Percentiles rank a stretch among this genome's conserved stretches.
phyloP scores from a whole-genome alignment of 2,888 invertebrate species.

The Drosophila borborema region DNA sequence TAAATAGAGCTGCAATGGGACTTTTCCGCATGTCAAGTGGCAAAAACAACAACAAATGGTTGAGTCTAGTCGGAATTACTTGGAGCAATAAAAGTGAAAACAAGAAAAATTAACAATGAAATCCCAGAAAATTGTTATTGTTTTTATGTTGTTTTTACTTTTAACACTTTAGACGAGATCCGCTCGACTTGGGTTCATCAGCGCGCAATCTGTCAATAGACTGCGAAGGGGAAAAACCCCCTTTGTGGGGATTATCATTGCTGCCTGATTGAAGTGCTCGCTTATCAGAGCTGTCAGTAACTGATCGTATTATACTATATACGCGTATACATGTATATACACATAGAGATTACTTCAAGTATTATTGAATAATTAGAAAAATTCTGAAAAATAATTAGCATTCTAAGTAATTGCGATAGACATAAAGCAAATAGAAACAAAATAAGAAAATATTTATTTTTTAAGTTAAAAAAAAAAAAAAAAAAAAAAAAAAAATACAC shows the following conservation, averaged over 20 bases:
- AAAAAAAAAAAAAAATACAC: too few species aligned
- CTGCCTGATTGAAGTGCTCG: slow-evolving; percentile 21
- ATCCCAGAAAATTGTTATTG: slow-evolving; percentile 41
- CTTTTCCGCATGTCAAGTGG: slow-evolving; percentile 16
- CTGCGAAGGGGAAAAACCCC: slow-evolving; percentile 19
- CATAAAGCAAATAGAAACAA: not conserved
- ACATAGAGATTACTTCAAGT: slow-evolving; percentile 6
- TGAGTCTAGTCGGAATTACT: not conserved
- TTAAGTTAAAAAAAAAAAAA: not conserved
- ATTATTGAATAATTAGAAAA: slow-evolving; percentile 12
- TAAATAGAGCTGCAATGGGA: slow-evolving; percentile 20
- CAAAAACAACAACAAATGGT: slow-evolving; percentile 21
- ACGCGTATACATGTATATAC: not conserved
- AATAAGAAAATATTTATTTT: not conserved
- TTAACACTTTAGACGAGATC: slow-evolving; percentile 1
- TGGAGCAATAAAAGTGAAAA: slow-evolving; percentile 44
- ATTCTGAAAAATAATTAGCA: slow-evolving; percentile 8
- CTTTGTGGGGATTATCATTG: slow-evolving; percentile 19
- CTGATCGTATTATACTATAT: slow-evolving; percentile 4
- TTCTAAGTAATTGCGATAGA: slow-evolving; percentile 1
- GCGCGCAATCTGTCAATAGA: slow-evolving; percentile 18
- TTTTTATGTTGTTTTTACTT: slow-evolving; percentile 10
- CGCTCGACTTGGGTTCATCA: slow-evolving; percentile 7
- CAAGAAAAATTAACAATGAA: slow-evolving; percentile 22
- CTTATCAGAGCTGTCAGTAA: slow-evolving; percentile 23